A percentile compares a stretch with the other conserved stretches of the same genome.
These are phyloP conservation scores for Cephus pulcher DNA, from an alignment of 2,888 invertebrate genomes.

Conservation along the genomic window DNA sequence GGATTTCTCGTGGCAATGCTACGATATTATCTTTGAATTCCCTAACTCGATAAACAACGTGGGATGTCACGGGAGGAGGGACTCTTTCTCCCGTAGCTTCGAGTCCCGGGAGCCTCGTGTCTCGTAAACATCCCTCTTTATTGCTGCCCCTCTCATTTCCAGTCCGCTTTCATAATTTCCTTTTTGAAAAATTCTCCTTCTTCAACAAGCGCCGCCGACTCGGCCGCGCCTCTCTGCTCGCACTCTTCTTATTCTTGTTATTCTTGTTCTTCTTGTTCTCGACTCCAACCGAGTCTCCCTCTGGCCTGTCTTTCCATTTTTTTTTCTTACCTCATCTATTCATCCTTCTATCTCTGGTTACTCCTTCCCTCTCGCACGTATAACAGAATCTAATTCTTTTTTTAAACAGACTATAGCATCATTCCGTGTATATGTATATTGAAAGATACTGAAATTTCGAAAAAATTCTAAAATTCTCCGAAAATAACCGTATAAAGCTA, in stretches of 20 bases:
- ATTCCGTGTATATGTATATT: not conserved
- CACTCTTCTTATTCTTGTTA: conserved; percentile 3
- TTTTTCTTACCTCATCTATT: not conserved
- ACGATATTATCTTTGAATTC: conserved; percentile 53
- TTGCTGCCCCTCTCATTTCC: conserved; percentile 60
- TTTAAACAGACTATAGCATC: not conserved
- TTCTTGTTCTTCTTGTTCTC: conserved; percentile 10
- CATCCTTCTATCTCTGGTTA: not conserved
- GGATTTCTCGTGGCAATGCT: conserved; percentile 23
- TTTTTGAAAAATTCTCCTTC: conserved; percentile 50
- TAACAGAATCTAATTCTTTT: not conserved
- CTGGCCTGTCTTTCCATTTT: not conserved
- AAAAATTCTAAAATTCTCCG: not conserved
- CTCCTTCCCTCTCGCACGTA: not conserved
- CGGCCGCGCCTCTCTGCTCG: conserved; percentile 9
- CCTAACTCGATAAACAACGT: conserved; percentile 58
- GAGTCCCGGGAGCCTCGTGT: conserved; percentile 52
- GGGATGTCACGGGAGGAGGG: conserved; percentile 52
- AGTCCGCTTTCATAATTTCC: conserved; percentile 61
- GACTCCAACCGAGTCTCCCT: not conserved
- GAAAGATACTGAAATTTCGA: not conserved
- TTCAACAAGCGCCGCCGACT: conserved; percentile 9
- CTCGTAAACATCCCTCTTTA: conserved; percentile 65
- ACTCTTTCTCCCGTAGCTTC: conserved; percentile 20
- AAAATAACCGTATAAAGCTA: not conserved